These are phyloP conservation scores for Forbesichthys agassizii DNA, from an alignment of 2,113 vertebrate genomes.

Conservation along the genomic window DNA sequence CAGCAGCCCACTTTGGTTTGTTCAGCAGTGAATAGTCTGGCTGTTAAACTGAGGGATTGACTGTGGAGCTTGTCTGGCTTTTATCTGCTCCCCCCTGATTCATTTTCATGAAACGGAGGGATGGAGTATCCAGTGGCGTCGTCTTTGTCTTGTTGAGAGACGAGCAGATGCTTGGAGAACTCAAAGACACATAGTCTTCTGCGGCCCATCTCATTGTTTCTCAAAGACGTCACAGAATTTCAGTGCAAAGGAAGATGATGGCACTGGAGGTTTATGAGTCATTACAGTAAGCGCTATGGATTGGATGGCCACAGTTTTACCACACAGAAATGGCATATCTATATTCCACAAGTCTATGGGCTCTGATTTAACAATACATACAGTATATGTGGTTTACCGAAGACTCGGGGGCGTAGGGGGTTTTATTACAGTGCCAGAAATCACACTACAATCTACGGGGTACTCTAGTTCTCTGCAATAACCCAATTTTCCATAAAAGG, in stretches of 20 bases:
- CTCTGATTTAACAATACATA: slow-evolving; percentile 35
- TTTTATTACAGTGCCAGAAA: slow-evolving; percentile 38
- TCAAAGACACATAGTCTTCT: slow-evolving; percentile 60
- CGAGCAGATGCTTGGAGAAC: slow-evolving; percentile 24
- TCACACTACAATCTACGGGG: neutral
- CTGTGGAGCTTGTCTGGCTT: slow-evolving; percentile 66
- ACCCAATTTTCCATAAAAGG: slow-evolving; percentile 39
- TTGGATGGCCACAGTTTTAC: slow-evolving; percentile 35
- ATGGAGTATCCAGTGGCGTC: slow-evolving; percentile 48
- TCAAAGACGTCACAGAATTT: slow-evolving; percentile 62
- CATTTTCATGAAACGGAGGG: slow-evolving; percentile 66
- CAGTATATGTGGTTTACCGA: slow-evolving; percentile 44
- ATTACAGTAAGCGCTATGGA: slow-evolving; percentile 55
- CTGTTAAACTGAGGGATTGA: slow-evolving; percentile 75
- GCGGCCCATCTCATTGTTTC: slow-evolving; percentile 61
- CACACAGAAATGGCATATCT: slow-evolving; percentile 50
- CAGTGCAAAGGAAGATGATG: slow-evolving; percentile 67
- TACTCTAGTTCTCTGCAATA: slow-evolving; percentile 29
- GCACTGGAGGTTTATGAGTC: slow-evolving; percentile 62
- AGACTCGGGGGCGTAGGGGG: neutral
- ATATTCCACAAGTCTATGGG: slow-evolving; percentile 22
- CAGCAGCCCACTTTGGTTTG: slow-evolving; percentile 67
- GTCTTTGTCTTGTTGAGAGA: slow-evolving; percentile 44
- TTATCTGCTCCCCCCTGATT: slow-evolving; percentile 72
- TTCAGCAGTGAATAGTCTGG: slow-evolving; percentile 64